These are phyloP conservation scores for Gerris lacustris DNA, from an alignment of 2,888 invertebrate genomes.

Conservation along the genomic window DNA sequence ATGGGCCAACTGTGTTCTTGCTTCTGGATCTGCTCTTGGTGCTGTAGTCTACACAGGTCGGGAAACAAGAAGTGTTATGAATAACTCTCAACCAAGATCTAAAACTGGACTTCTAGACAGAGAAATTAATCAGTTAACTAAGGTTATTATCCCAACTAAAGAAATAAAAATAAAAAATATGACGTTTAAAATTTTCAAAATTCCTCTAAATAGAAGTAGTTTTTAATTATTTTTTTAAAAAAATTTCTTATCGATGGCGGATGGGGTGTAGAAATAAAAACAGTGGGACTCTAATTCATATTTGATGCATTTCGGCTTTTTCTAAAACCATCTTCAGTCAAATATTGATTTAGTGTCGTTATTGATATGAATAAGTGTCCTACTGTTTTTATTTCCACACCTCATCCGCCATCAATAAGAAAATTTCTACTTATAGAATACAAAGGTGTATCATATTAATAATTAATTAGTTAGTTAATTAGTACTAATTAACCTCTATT, in stretches of 20 bases:
- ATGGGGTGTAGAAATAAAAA: too few species aligned
- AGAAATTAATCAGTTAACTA: slow-evolving; percentile 93
- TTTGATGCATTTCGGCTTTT: too few species aligned
- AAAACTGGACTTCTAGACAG: slow-evolving; percentile 92
- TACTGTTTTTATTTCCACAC: too few species aligned
- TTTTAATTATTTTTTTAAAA: neutral
- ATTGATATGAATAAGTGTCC: too few species aligned
- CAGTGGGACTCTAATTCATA: too few species aligned
- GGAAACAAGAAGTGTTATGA: slow-evolving; percentile 97
- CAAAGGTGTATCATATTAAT: neutral
- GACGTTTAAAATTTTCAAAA: too few species aligned
- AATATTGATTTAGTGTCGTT: too few species aligned
- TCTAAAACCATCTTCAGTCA: too few species aligned
- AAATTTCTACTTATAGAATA: neutral
- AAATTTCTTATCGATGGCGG: too few species aligned
- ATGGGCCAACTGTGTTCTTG: slow-evolving; percentile 97
- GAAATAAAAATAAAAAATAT: neutral
- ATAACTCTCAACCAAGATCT: slow-evolving; percentile 88
- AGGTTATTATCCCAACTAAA: slow-evolving; percentile 44
- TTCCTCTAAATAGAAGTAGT: neutral
- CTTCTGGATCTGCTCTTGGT: slow-evolving; percentile 90
- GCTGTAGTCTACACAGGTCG: slow-evolving; percentile 91
- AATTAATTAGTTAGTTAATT: too few species aligned
- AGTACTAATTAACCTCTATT: too few species aligned
- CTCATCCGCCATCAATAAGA: too few species aligned